A percentile compares a stretch with the other conserved stretches of the same genome.
phyloP scores from a whole-genome alignment of 2,888 invertebrate genomes.

The Amphipoea lucens region DNA sequence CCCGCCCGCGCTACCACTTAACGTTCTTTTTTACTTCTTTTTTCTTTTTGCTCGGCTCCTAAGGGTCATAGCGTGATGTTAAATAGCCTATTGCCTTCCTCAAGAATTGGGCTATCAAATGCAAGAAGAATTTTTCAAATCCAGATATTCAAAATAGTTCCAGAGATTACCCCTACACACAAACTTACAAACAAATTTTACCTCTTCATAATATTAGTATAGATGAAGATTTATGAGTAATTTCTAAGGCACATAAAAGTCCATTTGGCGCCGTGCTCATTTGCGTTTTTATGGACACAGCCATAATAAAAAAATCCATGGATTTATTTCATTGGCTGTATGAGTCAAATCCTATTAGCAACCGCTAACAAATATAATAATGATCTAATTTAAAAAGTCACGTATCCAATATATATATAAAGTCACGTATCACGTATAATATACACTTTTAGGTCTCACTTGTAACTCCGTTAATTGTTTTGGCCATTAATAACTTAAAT shows the following conservation, averaged over 20 bases:
- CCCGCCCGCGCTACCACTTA: no score
- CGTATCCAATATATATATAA: slow-evolving; percentile 6
- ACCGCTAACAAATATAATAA: background rate
- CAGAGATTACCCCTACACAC: no score
- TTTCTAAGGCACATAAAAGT: slow-evolving; percentile 19
- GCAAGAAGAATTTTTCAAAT: no score
- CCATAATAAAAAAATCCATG: background rate
- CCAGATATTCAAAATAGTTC: no score
- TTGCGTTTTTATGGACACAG: slow-evolving; percentile 12
- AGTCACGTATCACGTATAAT: slow-evolving; percentile 18
- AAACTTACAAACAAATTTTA: no score
- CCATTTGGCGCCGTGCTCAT: slow-evolving; percentile 23
- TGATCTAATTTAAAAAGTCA: slow-evolving; percentile 17
- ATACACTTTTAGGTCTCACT: background rate
- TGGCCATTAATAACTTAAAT: background rate
- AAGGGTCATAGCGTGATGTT: no score
- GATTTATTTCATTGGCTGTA: background rate
- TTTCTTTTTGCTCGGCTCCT: no score
- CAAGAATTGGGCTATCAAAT: no score
- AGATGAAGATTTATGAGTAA: slow-evolving; percentile 34
- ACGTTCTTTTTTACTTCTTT: no score
- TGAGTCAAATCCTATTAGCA: background rate
- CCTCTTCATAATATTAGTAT: no score
- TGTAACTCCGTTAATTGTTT: background rate
- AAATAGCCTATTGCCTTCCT: no score